These are phyloP conservation scores for Melanostoma mellinum DNA, from an alignment of 2,888 invertebrate genomes.

Conservation along the genomic window DNA sequence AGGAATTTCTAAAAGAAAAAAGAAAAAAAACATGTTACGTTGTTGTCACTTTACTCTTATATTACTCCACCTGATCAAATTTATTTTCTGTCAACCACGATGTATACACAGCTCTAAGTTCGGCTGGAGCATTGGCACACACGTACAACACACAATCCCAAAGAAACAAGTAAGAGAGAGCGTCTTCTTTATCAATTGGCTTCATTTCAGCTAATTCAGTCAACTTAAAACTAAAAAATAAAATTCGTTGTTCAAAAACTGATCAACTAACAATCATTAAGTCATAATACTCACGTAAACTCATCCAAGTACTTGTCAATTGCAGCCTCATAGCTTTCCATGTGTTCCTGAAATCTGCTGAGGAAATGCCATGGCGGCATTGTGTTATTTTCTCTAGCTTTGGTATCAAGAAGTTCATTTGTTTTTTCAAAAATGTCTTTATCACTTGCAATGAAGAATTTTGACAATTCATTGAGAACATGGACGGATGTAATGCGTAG, in stretches of 20 bases:
- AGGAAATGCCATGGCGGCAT: slow-evolving; percentile 79
- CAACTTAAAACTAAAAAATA: slow-evolving; percentile 77
- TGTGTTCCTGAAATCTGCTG: slow-evolving; percentile 77
- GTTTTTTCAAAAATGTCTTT: slow-evolving; percentile 77
- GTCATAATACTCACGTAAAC: slow-evolving; percentile 76
- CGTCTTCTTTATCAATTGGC: slow-evolving; percentile 76
- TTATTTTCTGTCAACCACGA: slow-evolving; percentile 84
- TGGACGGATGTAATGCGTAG: slow-evolving; percentile 76
- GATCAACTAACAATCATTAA: background rate
- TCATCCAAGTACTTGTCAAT: slow-evolving; percentile 78
- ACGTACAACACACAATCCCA: slow-evolving; percentile 87
- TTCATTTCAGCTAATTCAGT: slow-evolving; percentile 79
- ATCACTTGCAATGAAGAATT: slow-evolving; percentile 78
- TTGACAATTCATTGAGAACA: slow-evolving; percentile 77
- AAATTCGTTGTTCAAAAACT: background rate
- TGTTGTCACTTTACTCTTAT: too few relatives aligned
- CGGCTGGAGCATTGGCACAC: slow-evolving; percentile 86
- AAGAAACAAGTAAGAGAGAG: slow-evolving; percentile 87
- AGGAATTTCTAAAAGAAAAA: slow-evolving; percentile 78
- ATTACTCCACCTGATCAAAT: slow-evolving; percentile 81
- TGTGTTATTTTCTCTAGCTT: slow-evolving; percentile 54
- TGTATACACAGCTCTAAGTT: slow-evolving; percentile 88
- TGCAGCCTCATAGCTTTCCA: slow-evolving; percentile 77
- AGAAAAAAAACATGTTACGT: background rate
- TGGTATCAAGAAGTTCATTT: slow-evolving; percentile 75